Percentiles rank a stretch among this genome's conserved stretches.
Conservation (phyloP, 2,797 vertebrate species). For the Xyrichtys novacula region DNA sequence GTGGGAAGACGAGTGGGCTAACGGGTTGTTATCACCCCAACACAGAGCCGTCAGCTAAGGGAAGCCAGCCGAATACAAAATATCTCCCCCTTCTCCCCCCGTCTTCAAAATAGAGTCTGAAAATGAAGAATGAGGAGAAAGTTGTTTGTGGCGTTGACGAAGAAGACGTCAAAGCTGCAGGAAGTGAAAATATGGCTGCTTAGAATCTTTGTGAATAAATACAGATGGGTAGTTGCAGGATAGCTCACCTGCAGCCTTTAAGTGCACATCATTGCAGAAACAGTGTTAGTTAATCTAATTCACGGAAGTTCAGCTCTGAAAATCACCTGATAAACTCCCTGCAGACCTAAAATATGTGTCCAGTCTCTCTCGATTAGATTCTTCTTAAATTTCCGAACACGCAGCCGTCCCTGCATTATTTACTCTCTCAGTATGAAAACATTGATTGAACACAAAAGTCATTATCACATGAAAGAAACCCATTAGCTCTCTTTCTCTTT, state of each 20-base stretch:
- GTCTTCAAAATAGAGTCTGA: slow-evolving; percentile 33
- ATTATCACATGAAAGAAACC: slow-evolving; percentile 62
- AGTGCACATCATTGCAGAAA: no score
- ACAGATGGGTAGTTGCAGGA: no score
- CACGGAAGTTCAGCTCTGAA: background rate
- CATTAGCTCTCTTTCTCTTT: slow-evolving; percentile 39
- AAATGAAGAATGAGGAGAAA: slow-evolving; percentile 14
- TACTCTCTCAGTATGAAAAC: slow-evolving; percentile 39
- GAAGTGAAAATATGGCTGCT: background rate
- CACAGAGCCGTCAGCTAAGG: slow-evolving; percentile 59
- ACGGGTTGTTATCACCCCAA: slow-evolving; percentile 69
- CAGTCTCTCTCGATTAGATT: background rate
- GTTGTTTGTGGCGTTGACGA: slow-evolving; percentile 4
- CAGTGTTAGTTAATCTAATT: no score
- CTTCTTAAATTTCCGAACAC: slow-evolving; percentile 19
- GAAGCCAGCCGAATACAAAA: slow-evolving; percentile 57
- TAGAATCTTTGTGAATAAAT: no score
- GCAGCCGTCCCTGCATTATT: slow-evolving; percentile 9
- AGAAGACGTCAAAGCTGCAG: background rate
- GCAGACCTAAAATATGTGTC: slow-evolving; percentile 1
- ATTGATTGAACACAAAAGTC: slow-evolving; percentile 50
- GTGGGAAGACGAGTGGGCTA: slow-evolving; percentile 61
- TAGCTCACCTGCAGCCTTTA: no score
- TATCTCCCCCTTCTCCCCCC: slow-evolving; percentile 6
- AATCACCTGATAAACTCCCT: background rate